Conservation (phyloP, 2,888 invertebrate species). For the Melanotus villosus region DNA sequence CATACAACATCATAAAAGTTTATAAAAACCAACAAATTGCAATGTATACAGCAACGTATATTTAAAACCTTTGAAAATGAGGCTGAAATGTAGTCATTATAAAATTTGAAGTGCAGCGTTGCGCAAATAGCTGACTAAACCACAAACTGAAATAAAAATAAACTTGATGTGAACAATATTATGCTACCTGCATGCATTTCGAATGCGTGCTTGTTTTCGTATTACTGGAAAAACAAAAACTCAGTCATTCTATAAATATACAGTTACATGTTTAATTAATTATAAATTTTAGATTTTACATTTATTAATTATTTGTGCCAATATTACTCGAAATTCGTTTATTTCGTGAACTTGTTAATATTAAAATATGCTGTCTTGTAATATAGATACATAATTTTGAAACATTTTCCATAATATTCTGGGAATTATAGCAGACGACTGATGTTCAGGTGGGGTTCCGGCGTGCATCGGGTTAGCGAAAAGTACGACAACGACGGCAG, state of each 20-base stretch:
- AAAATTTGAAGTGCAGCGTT: conserved; percentile 5
- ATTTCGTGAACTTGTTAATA: too few relatives aligned
- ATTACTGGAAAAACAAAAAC: not conserved
- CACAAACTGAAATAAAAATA: conserved; percentile 9
- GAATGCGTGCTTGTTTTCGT: not conserved
- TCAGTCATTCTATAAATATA: not conserved
- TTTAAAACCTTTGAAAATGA: not conserved
- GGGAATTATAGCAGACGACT: too few relatives aligned
- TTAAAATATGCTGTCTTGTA: too few relatives aligned
- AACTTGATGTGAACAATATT: conserved; percentile 3
- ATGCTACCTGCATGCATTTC: not conserved
- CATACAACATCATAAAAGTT: too few relatives aligned
- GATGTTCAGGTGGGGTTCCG: too few relatives aligned
- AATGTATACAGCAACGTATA: too few relatives aligned
- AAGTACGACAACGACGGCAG: too few relatives aligned
- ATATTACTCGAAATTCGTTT: too few relatives aligned
- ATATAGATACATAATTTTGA: too few relatives aligned
- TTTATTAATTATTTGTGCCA: not conserved
- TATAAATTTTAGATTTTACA: not conserved
- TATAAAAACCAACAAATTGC: too few relatives aligned
- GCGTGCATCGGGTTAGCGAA: too few relatives aligned
- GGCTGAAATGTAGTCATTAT: conserved; percentile 1
- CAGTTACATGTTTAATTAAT: not conserved
- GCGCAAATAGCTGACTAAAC: conserved; percentile 7
- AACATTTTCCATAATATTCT: too few relatives aligned